Evolutionary conservation across 2,113 vertebrate species (phyloP), one percentile per base, ranked within the genome.

Genomic region (Gadus macrocephalus): DNA sequence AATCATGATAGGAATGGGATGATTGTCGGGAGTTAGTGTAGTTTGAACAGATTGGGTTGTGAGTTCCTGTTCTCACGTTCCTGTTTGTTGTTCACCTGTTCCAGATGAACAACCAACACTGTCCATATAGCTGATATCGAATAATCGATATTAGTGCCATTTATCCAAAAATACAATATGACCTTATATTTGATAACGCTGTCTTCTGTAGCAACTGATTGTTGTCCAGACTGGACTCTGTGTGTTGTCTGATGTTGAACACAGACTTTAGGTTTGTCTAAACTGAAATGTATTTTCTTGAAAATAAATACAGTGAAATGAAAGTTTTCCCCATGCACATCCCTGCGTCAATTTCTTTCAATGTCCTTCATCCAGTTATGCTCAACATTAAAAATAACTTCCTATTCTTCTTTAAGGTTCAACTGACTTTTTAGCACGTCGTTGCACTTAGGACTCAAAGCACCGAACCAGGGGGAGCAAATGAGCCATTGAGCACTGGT

Each of bases 391-490:
- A 20, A 60, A 17, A 60, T 12, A 12, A 60, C 58, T 27, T 5
- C 16, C 1, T 15, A 14, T 49, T 49, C 42, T 9, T 9, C 8
- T 1, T 49, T 49, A 6, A 49, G 42, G 12, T 86, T 83, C 74
- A 4, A 22, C 55, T 73, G 69, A 87, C 83, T 85, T 85, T 81
- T 72, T n/a, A 81, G 78, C 81, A 80, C 81, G 8, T 73, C 77
- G 31, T 35, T 35, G 76, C 84, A 83, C 82, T 89, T 81, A 78
- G 77, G 78, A 82, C 75, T 86, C 74, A 86, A 85, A 87, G 82
- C 79, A 73, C 73, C 70, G 14, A 76, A 77, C 72, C 76, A 12
- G 42, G 69, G 64, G 80, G 79, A 78, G 84, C 79, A 79, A 86
- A 83, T 53, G 73, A 84, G 82, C 86, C 81, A 72, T 85, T 88